Base-by-base conservation (phyloP, 2,888 invertebrate species). In the Sabatieria punctata region DNA sequence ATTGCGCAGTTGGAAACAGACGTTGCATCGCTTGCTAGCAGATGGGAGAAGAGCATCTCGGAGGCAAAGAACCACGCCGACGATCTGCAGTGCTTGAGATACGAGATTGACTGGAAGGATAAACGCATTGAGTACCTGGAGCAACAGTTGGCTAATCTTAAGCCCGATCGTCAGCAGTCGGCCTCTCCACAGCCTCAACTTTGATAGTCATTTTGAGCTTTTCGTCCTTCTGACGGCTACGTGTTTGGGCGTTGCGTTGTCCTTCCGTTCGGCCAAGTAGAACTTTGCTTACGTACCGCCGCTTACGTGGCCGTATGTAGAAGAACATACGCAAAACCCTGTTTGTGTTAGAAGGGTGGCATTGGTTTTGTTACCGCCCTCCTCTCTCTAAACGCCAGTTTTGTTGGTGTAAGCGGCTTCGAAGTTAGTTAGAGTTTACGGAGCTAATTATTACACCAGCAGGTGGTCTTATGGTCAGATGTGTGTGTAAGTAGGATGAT, bases 1-100 rank as follows among this genome's bases (percentile, higher is more conserved):
- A 66, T 69, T 3, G 53, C 58, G 6, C 64, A 65, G 51, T 53
- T 69, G 21, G 69, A 69, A 51, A 60, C 59, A 26, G 66, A 66
- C 50, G 51, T 68, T 4, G 40, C 50, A 15, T 8, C 30, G 30
- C 30, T 30, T 8, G 15, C 8, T 37, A 48, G 51, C 19, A 45
- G 48, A 13, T 48, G 49, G 41, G 50, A 49, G 18, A 51, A 51
- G 19, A 46, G 54, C 15, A 49, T 48, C 36, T 47, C 48, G 45
- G 52, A 51, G 37, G 47, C 49, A 30, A 45, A 49, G 18, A 48
- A 52, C 23, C 50, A 53, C n/a, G 53, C 55, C 55, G 49, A 52
- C 19, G 57, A 57, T 46, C 52, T 53, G 26, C 51, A 49, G 39
- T 51, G 51, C 22, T 49, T 57, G 11, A 53, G 58, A 23, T 55